Evolutionary conservation across 1,140 invertebrate genomes (phyloP).

Genomic region (Camponotus vicinus): DNA sequence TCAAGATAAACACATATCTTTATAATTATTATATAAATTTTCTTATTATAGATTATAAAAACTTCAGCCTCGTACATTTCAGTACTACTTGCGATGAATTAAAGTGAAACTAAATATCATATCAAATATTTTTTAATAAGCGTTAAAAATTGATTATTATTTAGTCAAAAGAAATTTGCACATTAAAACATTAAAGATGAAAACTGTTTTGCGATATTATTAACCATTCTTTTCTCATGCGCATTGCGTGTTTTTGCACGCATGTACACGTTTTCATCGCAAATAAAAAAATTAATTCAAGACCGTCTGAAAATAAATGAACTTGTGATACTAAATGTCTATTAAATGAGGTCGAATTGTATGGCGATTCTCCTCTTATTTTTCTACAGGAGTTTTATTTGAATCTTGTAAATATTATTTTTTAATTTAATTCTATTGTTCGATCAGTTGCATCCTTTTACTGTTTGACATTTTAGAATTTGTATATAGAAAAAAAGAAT

Average conservation of each 20-base stretch:
- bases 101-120: not conserved
- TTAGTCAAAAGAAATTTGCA: conserved; percentile 1
- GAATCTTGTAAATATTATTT: no score
- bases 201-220: not conserved
- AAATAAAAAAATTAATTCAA: no score
- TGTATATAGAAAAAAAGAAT: not conserved
- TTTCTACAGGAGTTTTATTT: no score
- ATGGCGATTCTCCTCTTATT: no score
- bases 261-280: not conserved
- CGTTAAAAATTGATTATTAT: not conserved
- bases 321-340: no score
- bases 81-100: conserved; percentile 33
- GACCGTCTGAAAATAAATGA: no score
- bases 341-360: no score
- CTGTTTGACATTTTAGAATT: no score
- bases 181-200: not conserved
- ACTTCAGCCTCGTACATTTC: conserved; percentile 31
- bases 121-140: not conserved
- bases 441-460: no score
- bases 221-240: not conserved
- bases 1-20: not conserved
- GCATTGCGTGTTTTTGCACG: not conserved
- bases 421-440: no score
- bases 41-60: conserved; percentile 27
- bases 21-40: not conserved